Percentiles rank a stretch among this genome's conserved stretches.
phyloP scores from a whole-genome alignment of 1,140 invertebrate genomes.

The Prorops nasuta region DNA sequence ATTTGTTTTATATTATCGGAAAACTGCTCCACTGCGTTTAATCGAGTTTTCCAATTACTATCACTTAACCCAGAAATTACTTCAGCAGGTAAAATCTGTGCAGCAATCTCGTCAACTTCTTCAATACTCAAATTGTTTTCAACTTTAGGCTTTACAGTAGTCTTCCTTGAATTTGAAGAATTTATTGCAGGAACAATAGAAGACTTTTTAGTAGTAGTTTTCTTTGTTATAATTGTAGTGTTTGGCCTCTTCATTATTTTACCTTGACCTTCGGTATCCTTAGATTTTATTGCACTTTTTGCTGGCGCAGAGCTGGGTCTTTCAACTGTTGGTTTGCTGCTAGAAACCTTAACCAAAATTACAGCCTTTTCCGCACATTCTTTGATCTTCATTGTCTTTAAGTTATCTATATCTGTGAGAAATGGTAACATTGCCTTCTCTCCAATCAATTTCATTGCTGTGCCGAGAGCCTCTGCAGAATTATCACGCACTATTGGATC shows the following conservation, averaged over 20 bases:
- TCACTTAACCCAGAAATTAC: conserved; percentile 70
- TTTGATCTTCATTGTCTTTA: conserved; percentile 96
- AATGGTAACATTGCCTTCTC: conserved; percentile 88
- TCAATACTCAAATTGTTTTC: conserved; percentile 57
- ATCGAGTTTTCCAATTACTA: conserved; percentile 82
- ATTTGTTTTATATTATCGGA: conserved; percentile 63
- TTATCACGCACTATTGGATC: conserved; percentile 84
- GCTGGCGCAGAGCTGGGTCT: conserved; percentile 58
- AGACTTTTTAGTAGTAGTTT: conserved; percentile 41
- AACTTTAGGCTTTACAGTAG: conserved; percentile 41
- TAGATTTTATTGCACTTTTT: conserved; percentile 43
- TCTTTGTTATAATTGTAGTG: conserved; percentile 57
- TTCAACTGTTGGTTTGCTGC: conserved; percentile 52
- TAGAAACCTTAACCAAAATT: conserved; percentile 70
- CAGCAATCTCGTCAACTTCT: conserved; percentile 70
- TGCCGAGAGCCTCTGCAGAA: conserved; percentile 89
- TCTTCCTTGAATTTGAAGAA: conserved; percentile 42
- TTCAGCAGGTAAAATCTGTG: conserved; percentile 63
- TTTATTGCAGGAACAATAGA: conserved; percentile 28
- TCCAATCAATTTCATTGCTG: conserved; percentile 88
- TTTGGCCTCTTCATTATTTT: conserved; percentile 47
- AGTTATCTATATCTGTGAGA: conserved; percentile 80
- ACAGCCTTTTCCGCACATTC: conserved; percentile 92
- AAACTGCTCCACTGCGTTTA: conserved; percentile 76
- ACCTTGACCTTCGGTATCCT: conserved; percentile 39